Percentiles rank a stretch among this genome's conserved stretches.
Evolutionary conservation across 2,113 vertebrate genomes (phyloP).

Genomic region (Xiphophorus hellerii): DNA sequence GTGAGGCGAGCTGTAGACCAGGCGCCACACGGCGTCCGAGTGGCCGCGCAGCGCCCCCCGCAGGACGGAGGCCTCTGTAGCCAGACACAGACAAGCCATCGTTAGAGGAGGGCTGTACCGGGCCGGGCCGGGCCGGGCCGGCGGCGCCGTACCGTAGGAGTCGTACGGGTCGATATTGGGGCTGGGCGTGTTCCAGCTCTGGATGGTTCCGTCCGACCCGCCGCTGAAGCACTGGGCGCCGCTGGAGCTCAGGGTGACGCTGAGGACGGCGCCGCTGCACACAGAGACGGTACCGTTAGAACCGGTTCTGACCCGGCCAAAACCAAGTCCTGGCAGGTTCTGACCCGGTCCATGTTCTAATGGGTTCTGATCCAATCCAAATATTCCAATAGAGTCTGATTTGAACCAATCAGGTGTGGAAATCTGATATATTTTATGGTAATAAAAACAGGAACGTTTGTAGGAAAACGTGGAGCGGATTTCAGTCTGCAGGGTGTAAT

Average conservation of each 20-base stretch:
- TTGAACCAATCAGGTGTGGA: no score
- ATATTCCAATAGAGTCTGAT: no score
- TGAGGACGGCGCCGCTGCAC: slow-evolving; percentile 88
- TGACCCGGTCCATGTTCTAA: no score
- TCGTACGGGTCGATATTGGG: slow-evolving; percentile 94
- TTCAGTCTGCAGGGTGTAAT: no score
- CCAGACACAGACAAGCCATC: not conserved
- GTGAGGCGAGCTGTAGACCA: slow-evolving; percentile 90
- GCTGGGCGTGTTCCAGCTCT: slow-evolving; percentile 94
- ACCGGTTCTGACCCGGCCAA: no score
- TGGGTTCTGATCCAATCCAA: not conserved
- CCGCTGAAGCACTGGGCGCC: slow-evolving; percentile 96
- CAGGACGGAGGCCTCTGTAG: slow-evolving; percentile 88
- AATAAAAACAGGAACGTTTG: no score
- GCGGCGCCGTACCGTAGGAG: slow-evolving; percentile 84
- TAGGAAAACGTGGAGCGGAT: no score
- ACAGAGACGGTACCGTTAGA: not conserved
- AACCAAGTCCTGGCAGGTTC: no score
- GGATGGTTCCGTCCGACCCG: slow-evolving; percentile 89
- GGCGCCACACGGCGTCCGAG: slow-evolving; percentile 89
- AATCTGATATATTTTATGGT: no score
- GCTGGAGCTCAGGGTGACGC: slow-evolving; percentile 91
- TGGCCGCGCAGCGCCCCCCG: slow-evolving; percentile 90
- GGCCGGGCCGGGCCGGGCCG: not conserved
- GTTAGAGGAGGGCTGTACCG: not conserved